These are phyloP conservation scores for Brachyptera risi DNA, from an alignment of 2,888 invertebrate species.

Conservation along the genomic window DNA sequence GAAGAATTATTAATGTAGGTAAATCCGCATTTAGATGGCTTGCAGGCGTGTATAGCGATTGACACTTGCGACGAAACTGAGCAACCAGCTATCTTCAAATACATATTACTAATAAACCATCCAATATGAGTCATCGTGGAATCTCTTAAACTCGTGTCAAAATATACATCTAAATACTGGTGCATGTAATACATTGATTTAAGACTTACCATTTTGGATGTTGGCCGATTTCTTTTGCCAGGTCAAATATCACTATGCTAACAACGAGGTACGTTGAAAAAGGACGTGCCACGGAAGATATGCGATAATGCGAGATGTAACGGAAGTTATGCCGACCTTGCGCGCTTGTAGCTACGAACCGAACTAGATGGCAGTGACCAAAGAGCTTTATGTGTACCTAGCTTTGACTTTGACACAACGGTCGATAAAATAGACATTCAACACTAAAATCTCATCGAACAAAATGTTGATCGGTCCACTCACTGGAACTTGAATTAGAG, in stretches of 20 bases:
- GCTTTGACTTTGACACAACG: no score
- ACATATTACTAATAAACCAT: background rate
- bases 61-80: background rate
- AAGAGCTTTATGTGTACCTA: no score
- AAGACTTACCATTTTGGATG: conserved; percentile 77
- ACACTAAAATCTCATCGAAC: no score
- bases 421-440: no score
- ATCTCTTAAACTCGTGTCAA: background rate
- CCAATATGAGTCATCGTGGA: background rate
- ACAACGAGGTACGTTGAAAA: conserved; percentile 84
- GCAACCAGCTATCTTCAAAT: background rate
- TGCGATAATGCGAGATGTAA: conserved; percentile 1
- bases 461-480: no score
- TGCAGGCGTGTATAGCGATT: no score
- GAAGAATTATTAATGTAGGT: no score
- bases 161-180: background rate
- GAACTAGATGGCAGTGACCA: background rate
- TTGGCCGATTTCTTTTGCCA: conserved; percentile 70
- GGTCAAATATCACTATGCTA: conserved; percentile 72
- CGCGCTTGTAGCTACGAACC: no score
- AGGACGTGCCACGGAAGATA: conserved; percentile 44
- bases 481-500: no score
- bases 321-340: conserved; percentile 12
- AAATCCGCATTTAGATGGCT: no score
- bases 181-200: conserved; percentile 34